phyloP scores from a whole-genome alignment of 2,113 vertebrate species.

The Nothocercus julius region DNA sequence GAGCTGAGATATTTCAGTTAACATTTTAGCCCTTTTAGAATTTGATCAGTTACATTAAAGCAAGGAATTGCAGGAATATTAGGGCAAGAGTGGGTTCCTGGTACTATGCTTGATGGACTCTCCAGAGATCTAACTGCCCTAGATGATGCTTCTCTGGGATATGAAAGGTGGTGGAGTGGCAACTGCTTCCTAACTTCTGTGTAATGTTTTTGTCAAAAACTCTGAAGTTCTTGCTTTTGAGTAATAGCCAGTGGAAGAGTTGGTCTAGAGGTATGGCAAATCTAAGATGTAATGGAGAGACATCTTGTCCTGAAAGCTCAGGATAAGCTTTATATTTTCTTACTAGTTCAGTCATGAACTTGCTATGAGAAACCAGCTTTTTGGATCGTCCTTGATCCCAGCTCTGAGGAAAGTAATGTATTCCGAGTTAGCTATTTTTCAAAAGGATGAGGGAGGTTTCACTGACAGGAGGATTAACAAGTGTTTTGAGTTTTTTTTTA shows the following conservation, averaged over 20 bases:
- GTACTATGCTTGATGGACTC: background rate
- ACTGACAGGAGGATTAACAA: background rate
- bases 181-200: background rate
- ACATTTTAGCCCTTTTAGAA: background rate
- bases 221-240: background rate
- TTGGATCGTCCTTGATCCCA: background rate
- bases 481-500: background rate
- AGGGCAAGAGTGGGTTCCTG: background rate
- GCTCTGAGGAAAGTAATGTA: background rate
- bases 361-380: background rate
- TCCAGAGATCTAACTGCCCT: background rate
- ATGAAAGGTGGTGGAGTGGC: rapidly evolving
- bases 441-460: background rate
- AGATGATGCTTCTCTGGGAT: background rate
- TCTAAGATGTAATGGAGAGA: background rate
- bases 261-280: background rate
- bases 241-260: background rate
- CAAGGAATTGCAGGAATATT: background rate
- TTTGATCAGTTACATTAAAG: background rate
- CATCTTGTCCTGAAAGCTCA: background rate
- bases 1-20: background rate
- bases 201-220: background rate
- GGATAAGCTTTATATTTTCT: background rate
- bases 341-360: background rate
- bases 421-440: background rate